Base-by-base conservation (phyloP, 2,888 invertebrate genomes). In the Muscina levida region DNA sequence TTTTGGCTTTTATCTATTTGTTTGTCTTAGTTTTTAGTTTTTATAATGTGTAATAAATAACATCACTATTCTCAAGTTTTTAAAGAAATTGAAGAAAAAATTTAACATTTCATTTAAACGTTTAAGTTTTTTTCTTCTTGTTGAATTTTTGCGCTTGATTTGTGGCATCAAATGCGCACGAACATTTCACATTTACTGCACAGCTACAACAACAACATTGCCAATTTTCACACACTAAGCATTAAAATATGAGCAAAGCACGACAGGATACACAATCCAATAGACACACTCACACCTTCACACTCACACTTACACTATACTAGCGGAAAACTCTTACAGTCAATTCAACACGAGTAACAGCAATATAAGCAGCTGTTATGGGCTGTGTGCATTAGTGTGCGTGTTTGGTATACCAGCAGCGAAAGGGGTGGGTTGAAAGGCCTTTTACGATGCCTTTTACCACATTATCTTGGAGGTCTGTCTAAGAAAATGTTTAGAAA, bases 141-240 rank as follows among this genome's bases (percentile, higher is more conserved):
- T 8, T 19, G 37, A 13, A 13, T 26, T 17, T 44, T 72, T 66
- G 10, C 15, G 15, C 15, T 24, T 10, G 15, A 44, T 65, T 62
- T 53, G 31, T 57, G 51, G 44, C 65, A 71, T 44, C 51, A 31
- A 53, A 68, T 31, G 79, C 72, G 72, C 77, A 77, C 73, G 70
- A 77, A 70, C 65, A 57, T 68, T 70, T 71, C 24, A 31, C 68
- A 66, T 57, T 56, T 77, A 11, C 17, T 15, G 48, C 17, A 48
- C 46, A 82, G 68, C 57, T 74, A 72, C 17, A 71, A 79, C 59
- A 74, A 68, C 42, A 46, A 80, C 67, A 24, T 70, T 59, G 44
- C 24, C 62, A 68, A 77, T 70, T 80, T 59, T 44, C 59, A 73
- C 66, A 74, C 71, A 67, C 62, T 65, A 76, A 70, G 42, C 37